Base-by-base conservation (phyloP, 2,888 invertebrate genomes). In the Thera obeliscata region DNA sequence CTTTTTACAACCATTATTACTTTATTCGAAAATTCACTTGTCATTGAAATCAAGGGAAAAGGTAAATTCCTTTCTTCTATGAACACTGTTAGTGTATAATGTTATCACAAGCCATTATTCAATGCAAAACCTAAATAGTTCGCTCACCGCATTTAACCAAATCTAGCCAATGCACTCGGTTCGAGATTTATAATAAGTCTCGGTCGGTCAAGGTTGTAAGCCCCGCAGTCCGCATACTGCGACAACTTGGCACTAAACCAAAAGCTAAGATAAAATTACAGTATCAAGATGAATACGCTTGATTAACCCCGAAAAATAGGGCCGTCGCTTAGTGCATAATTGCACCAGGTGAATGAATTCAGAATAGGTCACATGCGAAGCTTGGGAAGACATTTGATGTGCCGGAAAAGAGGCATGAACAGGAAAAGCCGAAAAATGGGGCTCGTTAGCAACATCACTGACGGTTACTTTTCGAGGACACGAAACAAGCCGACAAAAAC, bases 391-490 rank as follows among this genome's bases (percentile, higher is more conserved):
- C 49, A 59, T 67, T 67, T 74, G 73, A 71, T 71, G 71, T 74
- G 74, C 75, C 77, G 76, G 76, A 75, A 62, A 75, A 68, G 63
- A 76, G 74, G 73, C 70, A 72, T 65, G 66, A 67, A 64, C 70
- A 73, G 72, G 71, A 74, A 79, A 79, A 79, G 72, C 67, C 74
- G 73, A 74, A 80, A 81, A 84, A 83, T 80, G 78, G 76, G 59
- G 77, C 83, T 87, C 83, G 81, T 85, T 87, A 84, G 79, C 82
- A 84, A 86, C 84, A 83, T 82, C 84, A 74, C 59, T 77, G 91
- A 77, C 91, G 90, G 91, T 92, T 92, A 91, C 86, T 84, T 90
- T 87, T 92, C 91, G 88, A 92, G 91, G 91, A 89, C 91, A 81
- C 77, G 76, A 22, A 22, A 22, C 22, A 22, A 76, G 71, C 70